A percentile compares a stretch with the other conserved stretches of the same genome.
Evolutionary conservation across 2,888 invertebrate genomes (phyloP).

Genomic region (Zootermopsis nevadensis): DNA sequence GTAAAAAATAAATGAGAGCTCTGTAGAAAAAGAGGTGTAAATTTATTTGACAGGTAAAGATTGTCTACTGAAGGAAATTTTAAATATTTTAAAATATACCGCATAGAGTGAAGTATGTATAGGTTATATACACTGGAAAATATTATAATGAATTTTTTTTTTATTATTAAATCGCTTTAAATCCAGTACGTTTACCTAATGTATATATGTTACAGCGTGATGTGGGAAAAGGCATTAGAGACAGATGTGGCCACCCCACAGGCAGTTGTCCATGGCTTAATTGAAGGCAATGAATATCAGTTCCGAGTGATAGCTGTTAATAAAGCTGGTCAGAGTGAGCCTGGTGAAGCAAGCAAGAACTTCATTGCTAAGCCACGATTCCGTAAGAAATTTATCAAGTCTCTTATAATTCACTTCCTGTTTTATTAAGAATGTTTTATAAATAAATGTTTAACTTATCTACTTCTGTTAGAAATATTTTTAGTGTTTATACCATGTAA

Average conservation of each 20-base stretch:
- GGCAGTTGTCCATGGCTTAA: conserved; percentile 88
- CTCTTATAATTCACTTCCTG: not conserved
- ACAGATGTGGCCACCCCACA: conserved; percentile 78
- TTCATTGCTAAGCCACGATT: conserved; percentile 89
- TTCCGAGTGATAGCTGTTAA: conserved; percentile 96
- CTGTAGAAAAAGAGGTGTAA: too few species aligned
- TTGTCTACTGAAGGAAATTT: too few species aligned
- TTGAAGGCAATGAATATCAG: conserved; percentile 96
- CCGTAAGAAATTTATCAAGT: conserved; percentile 64
- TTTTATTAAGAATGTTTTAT: not conserved
- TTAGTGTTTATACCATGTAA: not conserved
- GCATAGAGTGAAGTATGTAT: too few species aligned
- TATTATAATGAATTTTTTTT: too few species aligned
- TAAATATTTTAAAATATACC: too few species aligned
- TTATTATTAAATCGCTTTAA: too few species aligned
- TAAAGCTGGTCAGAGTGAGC: conserved; percentile 93
- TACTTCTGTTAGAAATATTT: not conserved
- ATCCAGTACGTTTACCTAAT: too few species aligned
- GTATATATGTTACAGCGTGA: conserved; percentile 70
- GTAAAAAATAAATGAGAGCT: too few species aligned
- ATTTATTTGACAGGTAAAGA: too few species aligned
- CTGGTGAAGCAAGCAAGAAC: conserved; percentile 87
- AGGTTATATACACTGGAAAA: too few species aligned
- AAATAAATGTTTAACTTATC: not conserved
- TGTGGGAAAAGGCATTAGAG: conserved; percentile 93